Conservation (phyloP, 2,113 vertebrate species). For the Bothrops jararaca region DNA sequence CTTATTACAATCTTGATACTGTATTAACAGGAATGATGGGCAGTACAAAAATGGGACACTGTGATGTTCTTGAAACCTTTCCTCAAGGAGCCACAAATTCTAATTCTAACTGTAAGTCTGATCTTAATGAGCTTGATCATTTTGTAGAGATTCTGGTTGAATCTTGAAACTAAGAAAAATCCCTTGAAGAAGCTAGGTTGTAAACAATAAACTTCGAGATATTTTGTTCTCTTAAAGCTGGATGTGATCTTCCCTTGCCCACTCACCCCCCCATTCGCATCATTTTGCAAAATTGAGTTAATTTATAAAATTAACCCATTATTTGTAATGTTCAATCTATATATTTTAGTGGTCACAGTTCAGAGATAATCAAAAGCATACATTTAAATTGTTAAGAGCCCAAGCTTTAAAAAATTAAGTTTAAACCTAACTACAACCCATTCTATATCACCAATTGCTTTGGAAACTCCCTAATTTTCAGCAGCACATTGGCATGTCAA, state of each 20-base stretch:
- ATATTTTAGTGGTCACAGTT: neutral
- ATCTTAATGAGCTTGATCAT: slow-evolving; percentile 95
- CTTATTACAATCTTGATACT: slow-evolving; percentile 92
- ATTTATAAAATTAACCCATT: slow-evolving; percentile 59
- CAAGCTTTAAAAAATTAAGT: neutral
- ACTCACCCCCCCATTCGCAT: slow-evolving; percentile 53
- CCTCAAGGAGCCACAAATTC: slow-evolving; percentile 74
- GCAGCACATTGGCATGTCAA: neutral
- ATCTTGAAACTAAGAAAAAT: slow-evolving; percentile 72
- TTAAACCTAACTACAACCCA: too few species aligned
- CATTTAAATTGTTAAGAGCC: neutral
- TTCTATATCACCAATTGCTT: neutral
- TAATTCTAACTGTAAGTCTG: slow-evolving; percentile 83
- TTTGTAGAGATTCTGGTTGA: slow-evolving; percentile 97
- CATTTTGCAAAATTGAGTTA: slow-evolving; percentile 65
- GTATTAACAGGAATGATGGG: slow-evolving; percentile 92
- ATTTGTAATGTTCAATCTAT: slow-evolving; percentile 43
- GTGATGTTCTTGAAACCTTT: slow-evolving; percentile 85
- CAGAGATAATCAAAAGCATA: neutral
- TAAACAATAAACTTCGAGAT: slow-evolving; percentile 34
- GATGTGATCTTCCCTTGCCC: slow-evolving; percentile 46
- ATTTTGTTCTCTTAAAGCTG: slow-evolving; percentile 53
- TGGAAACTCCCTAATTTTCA: neutral
- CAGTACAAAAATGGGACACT: slow-evolving; percentile 80
- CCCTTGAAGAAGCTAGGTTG: slow-evolving; percentile 43